These are phyloP conservation scores for Brachyhypopomus gauderio DNA, from an alignment of 2,113 vertebrate species.

Conservation along the genomic window DNA sequence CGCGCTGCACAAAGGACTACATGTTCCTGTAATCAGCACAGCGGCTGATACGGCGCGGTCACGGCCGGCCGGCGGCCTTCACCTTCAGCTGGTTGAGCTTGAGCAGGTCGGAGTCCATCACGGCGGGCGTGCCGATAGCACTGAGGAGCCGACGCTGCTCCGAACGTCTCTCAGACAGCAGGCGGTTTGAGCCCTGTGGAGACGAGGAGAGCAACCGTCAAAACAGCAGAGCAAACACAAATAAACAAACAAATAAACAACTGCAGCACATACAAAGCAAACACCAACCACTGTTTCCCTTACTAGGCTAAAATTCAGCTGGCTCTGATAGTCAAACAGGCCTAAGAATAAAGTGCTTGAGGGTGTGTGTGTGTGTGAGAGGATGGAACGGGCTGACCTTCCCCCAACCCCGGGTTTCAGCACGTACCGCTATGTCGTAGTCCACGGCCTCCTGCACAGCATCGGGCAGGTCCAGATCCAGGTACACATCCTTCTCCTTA, in stretches of 20 bases:
- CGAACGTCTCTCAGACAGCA: constrained; percentile 86
- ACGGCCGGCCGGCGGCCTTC: constrained; percentile 13
- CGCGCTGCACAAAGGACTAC: not conserved
- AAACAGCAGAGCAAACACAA: too few relatives aligned
- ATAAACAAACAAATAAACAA: too few relatives aligned
- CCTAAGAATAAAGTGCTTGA: too few relatives aligned
- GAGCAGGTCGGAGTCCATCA: constrained; percentile 88
- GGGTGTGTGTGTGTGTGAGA: too few relatives aligned
- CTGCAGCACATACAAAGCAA: too few relatives aligned
- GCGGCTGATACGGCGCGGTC: not conserved
- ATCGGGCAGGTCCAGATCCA: constrained; percentile 84
- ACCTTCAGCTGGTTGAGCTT: constrained; percentile 96
- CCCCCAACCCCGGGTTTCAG: too few relatives aligned
- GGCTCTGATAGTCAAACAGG: too few relatives aligned
- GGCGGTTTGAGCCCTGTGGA: constrained; percentile 81
- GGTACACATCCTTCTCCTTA: constrained; percentile 90
- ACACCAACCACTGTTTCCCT: too few relatives aligned
- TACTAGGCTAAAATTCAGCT: too few relatives aligned
- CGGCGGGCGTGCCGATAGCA: constrained; percentile 84
- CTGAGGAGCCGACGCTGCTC: constrained; percentile 90
- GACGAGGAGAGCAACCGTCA: too few relatives aligned
- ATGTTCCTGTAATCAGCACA: not conserved
- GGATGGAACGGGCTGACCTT: too few relatives aligned
- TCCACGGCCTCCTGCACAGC: constrained; percentile 79
- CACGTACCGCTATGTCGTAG: constrained; percentile 77